phyloP scores from a whole-genome alignment of 2,888 invertebrate genomes.

The Notodonta dromedarius region DNA sequence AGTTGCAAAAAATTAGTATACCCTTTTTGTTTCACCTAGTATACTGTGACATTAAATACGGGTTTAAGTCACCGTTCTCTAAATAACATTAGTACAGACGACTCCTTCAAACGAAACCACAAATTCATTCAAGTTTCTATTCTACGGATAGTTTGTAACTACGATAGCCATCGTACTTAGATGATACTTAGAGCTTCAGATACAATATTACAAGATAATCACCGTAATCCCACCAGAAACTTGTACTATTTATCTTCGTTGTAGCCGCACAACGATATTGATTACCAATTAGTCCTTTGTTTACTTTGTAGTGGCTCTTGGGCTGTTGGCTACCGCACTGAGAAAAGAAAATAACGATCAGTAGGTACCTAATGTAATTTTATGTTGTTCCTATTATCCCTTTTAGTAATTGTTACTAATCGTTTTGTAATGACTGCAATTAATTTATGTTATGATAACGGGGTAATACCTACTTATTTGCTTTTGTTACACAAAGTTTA shows the following conservation, averaged over 20 bases:
- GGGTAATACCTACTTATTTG: no score
- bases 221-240: constrained; percentile 1
- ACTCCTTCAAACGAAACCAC: constrained; percentile 4
- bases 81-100: background rate
- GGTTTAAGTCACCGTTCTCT: background rate
- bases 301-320: constrained; percentile 1
- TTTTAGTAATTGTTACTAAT: no score
- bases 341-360: no score
- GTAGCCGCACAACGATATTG: background rate
- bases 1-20: no score
- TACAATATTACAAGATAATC: constrained; percentile 4
- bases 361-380: no score
- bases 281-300: constrained; percentile 8
- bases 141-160: background rate
- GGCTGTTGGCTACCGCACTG: background rate
- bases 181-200: background rate
- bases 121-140: constrained; percentile 5
- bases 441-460: no score
- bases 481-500: no score
- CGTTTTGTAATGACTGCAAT: no score
- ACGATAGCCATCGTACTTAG: background rate
- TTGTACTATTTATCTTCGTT: constrained; percentile 6
- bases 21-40: no score
- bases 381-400: no score
- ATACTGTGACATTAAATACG: no score